Base-by-base conservation (phyloP, 2,113 vertebrate species). In the Mystacornis crossleyi region DNA sequence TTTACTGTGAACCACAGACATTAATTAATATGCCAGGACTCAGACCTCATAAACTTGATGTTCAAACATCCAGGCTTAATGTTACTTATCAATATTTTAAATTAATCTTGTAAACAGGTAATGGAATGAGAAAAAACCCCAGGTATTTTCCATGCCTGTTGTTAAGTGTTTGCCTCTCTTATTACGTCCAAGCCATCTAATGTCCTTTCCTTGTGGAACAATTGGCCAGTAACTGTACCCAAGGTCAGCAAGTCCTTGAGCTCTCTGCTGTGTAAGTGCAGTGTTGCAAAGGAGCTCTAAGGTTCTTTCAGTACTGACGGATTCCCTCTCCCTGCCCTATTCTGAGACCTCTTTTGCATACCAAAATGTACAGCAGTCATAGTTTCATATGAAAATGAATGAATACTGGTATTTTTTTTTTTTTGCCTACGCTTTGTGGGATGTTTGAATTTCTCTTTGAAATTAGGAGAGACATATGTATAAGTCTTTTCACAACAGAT, bases 171-270 rank as follows among this genome's bases (percentile, higher is more conserved):
- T 90, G 48, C 33, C 29, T 90, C 3, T 1, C 60, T 62, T 94
- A 57, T 65, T 93, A 81, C 11, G 31, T 55, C 75, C 77, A 65
- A 75, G 50, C 64, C 69, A 57, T 86, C 53, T 34, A 65, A 81
- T 34, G 60, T 53, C 54, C 31, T 29, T 81, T 90, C 28, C 25
- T 67, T 45, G 20, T 71, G 53, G 65, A 90, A 60, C 48, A 51
- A 81, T n/a, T 84, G 82, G 36, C 61, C 85, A 85, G 15, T 65
- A 91, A 79, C 21, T 58, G 13, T 71, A 54, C 50, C 84, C 81
- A 96, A 96, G 92, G 88, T 94, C 75, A 95, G 72, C 28, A 65
- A 96, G 93, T 67, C 96, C 90, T 96, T 96, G 82, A 75, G 95
- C 43, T 79, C 60, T 74, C 60, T 74, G 72, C 55, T 67, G 60